phyloP scores from a whole-genome alignment of 1,140 invertebrate genomes.

The Nasonia longicornis region DNA sequence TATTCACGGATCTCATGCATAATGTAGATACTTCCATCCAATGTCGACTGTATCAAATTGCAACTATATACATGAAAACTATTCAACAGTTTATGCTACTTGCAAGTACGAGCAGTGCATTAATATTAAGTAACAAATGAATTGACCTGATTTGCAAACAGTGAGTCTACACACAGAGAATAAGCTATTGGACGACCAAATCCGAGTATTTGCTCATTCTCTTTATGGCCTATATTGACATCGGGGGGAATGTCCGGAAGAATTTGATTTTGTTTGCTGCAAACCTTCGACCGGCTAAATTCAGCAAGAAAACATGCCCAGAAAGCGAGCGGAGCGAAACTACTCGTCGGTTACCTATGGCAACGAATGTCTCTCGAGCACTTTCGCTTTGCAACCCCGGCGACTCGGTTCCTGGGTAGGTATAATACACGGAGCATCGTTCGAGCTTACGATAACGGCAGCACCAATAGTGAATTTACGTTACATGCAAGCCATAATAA shows the following conservation, averaged over 20 bases:
- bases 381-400: not conserved
- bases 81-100: not conserved
- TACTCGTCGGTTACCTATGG: not conserved
- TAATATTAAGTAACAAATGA: too few relatives aligned
- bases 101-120: too few relatives aligned
- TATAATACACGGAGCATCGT: not conserved
- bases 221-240: too few relatives aligned
- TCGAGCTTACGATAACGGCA: not conserved
- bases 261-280: not conserved
- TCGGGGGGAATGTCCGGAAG: too few relatives aligned
- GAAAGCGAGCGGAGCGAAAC: too few relatives aligned
- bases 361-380: constrained; percentile 11
- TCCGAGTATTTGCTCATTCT: too few relatives aligned
- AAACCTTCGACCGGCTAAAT: not conserved
- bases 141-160: not conserved
- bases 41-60: not conserved
- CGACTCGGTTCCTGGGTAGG: not conserved
- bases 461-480: not conserved
- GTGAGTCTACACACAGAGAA: not conserved
- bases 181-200: not conserved
- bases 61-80: not conserved
- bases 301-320: not conserved
- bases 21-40: not conserved
- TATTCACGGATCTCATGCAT: not conserved
- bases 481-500: not conserved